A percentile compares a stretch with the other conserved stretches of the same genome.
phyloP scores from a whole-genome alignment of 2,113 vertebrate species.

The Anser brachyrhynchus region DNA sequence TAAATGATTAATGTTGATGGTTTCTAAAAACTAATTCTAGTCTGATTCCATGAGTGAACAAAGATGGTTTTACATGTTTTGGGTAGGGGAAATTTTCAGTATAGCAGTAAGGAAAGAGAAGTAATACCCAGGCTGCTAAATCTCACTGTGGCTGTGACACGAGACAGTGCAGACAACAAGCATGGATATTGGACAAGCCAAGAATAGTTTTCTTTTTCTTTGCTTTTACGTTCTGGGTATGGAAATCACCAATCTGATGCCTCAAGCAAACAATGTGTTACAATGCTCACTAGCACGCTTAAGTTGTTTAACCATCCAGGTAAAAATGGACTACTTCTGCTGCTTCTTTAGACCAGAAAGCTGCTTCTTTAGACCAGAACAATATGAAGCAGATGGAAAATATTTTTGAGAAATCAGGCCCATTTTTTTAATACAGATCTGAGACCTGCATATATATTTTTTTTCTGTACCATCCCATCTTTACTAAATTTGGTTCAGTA shows the following conservation, averaged over 20 bases:
- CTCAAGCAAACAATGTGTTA: neutral
- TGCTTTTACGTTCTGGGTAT: neutral
- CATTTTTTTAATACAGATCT: neutral
- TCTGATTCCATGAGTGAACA: neutral
- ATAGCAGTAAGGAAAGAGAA: neutral
- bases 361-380: neutral
- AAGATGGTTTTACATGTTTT: neutral
- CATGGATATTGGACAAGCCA: neutral
- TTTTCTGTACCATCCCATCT: neutral
- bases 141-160: neutral
- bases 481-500: neutral
- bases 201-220: neutral
- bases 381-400: slow-evolving; percentile 25
- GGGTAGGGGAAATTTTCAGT: neutral
- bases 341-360: neutral
- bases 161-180: neutral
- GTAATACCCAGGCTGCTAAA: neutral
- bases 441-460: neutral
- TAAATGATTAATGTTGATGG: neutral
- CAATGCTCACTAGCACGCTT: neutral
- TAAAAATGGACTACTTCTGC: slow-evolving; percentile 22
- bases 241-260: neutral
- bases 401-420: neutral
- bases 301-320: slow-evolving; percentile 8
- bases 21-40: neutral